phyloP scores from a whole-genome alignment of 2,797 vertebrate genomes.

The Sebastes baramenuke region DNA sequence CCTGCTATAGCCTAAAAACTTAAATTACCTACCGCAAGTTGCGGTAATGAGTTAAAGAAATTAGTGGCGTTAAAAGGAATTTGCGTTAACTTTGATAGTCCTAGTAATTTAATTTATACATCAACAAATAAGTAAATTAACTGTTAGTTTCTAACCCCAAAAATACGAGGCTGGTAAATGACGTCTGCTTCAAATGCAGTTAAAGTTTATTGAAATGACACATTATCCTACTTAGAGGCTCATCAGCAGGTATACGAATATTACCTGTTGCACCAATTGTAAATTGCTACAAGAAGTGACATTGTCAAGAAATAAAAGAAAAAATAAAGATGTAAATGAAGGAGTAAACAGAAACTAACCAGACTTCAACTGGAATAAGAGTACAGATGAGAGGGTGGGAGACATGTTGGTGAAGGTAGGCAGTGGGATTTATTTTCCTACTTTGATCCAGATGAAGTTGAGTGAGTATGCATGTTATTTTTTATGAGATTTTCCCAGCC shows the following conservation, averaged over 20 bases:
- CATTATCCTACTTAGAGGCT: background rate
- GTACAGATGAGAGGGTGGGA: background rate
- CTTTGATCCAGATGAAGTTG: conserved; percentile 37
- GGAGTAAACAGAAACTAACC: background rate
- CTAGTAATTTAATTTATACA: background rate
- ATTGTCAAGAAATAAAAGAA: background rate
- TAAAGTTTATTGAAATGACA: background rate
- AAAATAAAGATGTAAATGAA: background rate
- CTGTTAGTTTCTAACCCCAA: background rate
- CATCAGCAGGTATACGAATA: background rate
- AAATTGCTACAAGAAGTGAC: background rate
- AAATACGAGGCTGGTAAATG: background rate
- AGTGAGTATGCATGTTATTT: conserved; percentile 40
- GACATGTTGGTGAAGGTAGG: conserved; percentile 3
- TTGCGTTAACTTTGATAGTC: too few relatives aligned
- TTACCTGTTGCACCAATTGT: background rate
- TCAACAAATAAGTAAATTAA: background rate
- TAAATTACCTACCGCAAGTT: accelerated
- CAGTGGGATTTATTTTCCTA: conserved; percentile 35
- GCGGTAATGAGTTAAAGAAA: too few relatives aligned
- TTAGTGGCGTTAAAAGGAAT: too few relatives aligned
- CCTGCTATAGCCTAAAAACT: accelerated
- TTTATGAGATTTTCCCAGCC: conserved; percentile 37
- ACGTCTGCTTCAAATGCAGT: background rate
- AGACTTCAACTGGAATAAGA: background rate